Base-by-base conservation (phyloP, 2,113 vertebrate species). In the Barnardius zonarius region DNA sequence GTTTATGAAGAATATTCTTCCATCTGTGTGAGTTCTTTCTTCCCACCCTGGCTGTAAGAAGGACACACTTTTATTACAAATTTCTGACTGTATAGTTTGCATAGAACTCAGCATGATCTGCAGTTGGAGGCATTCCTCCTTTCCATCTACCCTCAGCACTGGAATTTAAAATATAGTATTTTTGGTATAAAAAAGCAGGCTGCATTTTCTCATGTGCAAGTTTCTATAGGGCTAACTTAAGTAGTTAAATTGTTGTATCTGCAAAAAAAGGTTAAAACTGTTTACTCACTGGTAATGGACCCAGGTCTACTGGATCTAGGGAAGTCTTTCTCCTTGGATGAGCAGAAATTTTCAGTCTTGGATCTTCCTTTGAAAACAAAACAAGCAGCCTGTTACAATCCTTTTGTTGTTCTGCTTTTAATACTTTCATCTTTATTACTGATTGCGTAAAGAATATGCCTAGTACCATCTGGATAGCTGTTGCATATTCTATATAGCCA, bases 1-100 rank as follows among this genome's bases (percentile, higher is more conserved):
- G 97, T 99, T 99, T 89, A 99, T 99, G 97, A 99, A 99, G 98
- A 99, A 99, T 96, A 98, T 98, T 93, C 99, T 98, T 90, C 99
- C 99, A 64, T 99, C 99, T 44, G 98, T 98, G 96, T 99, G 99
- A 79, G 99, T 97, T 88, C 99, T 98, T 95, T 99, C 99, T 96
- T 99, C 99, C 99, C 99, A 99, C 15, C 99, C 99, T 96, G 99
- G 99, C 99, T 99, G 88, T 31, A 95, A 96, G 22, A 82, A 95
- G 23, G 91, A 76, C 31, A 74, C 6, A 72, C 13, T 83, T 91
- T 48, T 48, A 90, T 51, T 70, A 83, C 14, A 78, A 67, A 83
- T 77, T 97, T 46, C 43, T 89, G 37, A 86, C n/a, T 4, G 8
- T 17, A 79, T 5, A 76, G 43, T 55, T 64, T 54, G 11, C 30